Conservation (phyloP, 2,113 vertebrate species). For the Microtus oregoni region DNA sequence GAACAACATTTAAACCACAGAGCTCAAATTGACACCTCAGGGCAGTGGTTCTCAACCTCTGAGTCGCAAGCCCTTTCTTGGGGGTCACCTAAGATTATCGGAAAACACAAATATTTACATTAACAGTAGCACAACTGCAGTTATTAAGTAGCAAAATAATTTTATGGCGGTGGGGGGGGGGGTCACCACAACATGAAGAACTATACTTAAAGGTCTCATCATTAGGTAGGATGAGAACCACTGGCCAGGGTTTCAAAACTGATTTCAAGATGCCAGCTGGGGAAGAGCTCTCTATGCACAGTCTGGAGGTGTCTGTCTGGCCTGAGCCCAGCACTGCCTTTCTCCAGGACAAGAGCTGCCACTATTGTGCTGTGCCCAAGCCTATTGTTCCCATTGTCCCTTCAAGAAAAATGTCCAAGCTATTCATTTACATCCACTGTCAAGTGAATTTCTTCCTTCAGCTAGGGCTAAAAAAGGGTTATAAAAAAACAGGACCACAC, state of each 20-base stretch:
- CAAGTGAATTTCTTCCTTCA: background rate
- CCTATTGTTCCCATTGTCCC: background rate
- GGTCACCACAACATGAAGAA: too few species aligned
- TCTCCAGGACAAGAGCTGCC: background rate
- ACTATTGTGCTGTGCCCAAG: background rate
- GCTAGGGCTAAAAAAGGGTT: constrained; percentile 13
- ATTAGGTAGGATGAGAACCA: background rate
- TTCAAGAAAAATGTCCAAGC: background rate
- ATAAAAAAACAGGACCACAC: background rate
- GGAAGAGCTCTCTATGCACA: background rate
- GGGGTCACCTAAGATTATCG: background rate
- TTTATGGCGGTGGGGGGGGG: too few species aligned
- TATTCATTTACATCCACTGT: background rate
- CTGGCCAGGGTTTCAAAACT: background rate
- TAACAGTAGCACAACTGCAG: background rate
- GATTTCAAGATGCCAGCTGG: background rate
- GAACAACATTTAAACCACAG: background rate
- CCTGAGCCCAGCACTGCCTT: background rate
- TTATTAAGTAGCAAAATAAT: background rate
- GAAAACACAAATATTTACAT: background rate
- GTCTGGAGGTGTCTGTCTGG: background rate
- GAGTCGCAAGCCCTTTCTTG: background rate
- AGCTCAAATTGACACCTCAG: background rate
- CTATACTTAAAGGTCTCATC: background rate
- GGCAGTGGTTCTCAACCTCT: background rate